Conservation (phyloP, 2,888 invertebrate genomes). For the Nomada hirtipes region DNA sequence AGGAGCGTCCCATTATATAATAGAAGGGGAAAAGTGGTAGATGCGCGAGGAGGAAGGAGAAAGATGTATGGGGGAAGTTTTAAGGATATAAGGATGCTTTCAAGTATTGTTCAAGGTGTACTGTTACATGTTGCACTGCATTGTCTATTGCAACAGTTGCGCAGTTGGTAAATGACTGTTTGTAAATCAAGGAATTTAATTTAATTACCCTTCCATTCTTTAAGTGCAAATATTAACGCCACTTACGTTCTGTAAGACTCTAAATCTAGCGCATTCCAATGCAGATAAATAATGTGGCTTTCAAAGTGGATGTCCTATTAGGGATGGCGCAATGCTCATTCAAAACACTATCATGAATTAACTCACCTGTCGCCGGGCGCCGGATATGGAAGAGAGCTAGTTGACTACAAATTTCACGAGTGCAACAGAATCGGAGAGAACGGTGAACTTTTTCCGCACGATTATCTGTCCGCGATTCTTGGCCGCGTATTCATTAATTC, state of each 20-base stretch:
- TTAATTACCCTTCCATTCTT: too few species aligned
- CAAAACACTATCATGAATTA: conserved; percentile 4
- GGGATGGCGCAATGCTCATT: conserved; percentile 21
- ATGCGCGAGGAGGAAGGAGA: too few species aligned
- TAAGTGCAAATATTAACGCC: not conserved
- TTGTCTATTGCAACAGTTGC: too few species aligned
- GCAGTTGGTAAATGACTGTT: too few species aligned
- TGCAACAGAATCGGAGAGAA: not conserved
- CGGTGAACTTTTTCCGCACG: conserved; percentile 19
- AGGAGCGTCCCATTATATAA: not conserved
- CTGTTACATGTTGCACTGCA: too few species aligned
- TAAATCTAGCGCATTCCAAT: not conserved
- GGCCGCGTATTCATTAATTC: conserved; percentile 41
- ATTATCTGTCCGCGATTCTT: conserved; percentile 27
- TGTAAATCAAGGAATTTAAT: too few species aligned
- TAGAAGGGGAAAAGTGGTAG: not conserved
- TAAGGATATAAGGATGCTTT: too few species aligned
- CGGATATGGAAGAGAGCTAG: conserved; percentile 5
- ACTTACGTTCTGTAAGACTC: not conserved
- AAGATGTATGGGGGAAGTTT: too few species aligned
- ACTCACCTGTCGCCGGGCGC: not conserved
- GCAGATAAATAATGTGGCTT: conserved; percentile 10
- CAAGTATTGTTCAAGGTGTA: not conserved
- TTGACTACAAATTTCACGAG: conserved; percentile 16
- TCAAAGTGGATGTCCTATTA: conserved; percentile 10